Evolutionary conservation across 1,140 invertebrate genomes (phyloP).

Genomic region (Kradibia gibbosae): DNA sequence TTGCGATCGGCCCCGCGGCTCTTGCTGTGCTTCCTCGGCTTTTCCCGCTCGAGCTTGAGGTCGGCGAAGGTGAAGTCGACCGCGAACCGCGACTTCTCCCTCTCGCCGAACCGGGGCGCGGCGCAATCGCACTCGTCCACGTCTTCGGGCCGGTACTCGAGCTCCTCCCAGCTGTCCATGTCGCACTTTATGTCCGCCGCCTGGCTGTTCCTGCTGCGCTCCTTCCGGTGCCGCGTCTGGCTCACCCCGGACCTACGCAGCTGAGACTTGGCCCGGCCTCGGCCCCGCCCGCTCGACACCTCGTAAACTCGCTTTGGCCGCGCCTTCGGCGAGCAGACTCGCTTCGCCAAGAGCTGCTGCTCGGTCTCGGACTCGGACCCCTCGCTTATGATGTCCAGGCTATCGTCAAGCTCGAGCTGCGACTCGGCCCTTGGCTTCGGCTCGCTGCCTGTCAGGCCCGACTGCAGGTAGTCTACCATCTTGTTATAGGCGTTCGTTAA

Average conservation of each 20-base stretch:
- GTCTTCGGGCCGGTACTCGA: conserved; percentile 36
- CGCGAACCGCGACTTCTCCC: neutral
- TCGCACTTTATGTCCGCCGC: conserved; percentile 56
- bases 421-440: neutral
- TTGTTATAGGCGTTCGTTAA: conserved; percentile 51
- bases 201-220: conserved; percentile 50
- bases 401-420: neutral
- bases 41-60: conserved; percentile 38
- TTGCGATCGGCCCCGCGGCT: too few species aligned
- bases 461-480: conserved; percentile 42
- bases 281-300: conserved; percentile 54
- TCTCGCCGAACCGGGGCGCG: neutral
- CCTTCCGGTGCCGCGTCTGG: conserved; percentile 59
- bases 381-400: neutral
- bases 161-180: conserved; percentile 55
- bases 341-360: conserved; percentile 39
- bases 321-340: conserved; percentile 50
- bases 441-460: conserved; percentile 26
- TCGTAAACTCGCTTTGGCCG: conserved; percentile 50
- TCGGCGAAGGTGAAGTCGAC: conserved; percentile 44
- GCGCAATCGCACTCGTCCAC: conserved; percentile 13
- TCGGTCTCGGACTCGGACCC: neutral
- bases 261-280: conserved; percentile 57
- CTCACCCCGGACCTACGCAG: conserved; percentile 60
- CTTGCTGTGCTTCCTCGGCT: conserved; percentile 23